A percentile compares a stretch with the other conserved stretches of the same genome.
Evolutionary conservation across 2,888 invertebrate genomes (phyloP).

Genomic region (Drosophila pullipes): DNA sequence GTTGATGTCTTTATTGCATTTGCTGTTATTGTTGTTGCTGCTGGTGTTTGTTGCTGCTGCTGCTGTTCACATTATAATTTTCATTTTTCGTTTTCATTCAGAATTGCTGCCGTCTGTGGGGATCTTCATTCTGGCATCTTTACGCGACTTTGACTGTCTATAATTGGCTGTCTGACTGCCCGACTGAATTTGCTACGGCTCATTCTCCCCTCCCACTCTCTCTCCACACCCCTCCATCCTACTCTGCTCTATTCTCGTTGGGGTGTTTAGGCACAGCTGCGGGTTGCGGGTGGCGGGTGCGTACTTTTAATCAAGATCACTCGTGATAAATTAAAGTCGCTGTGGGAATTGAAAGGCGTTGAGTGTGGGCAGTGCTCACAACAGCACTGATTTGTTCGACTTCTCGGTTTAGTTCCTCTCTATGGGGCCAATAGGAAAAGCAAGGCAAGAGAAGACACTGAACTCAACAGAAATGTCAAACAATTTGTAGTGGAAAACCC

Average conservation of each 20-base stretch:
- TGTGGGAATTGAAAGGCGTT: constrained; percentile 55
- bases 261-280: constrained; percentile 7
- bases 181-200: constrained; percentile 50
- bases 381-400: constrained; percentile 11
- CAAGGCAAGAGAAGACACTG: background rate
- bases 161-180: constrained; percentile 72
- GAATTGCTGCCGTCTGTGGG: constrained; percentile 46
- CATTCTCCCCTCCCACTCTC: background rate
- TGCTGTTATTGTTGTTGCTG: constrained; percentile 44
- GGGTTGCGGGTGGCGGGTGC: constrained; percentile 28
- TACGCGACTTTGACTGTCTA: constrained; percentile 75
- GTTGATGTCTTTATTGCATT: constrained; percentile 80
- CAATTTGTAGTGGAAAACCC: constrained; percentile 7
- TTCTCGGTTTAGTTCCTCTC: background rate
- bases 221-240: background rate
- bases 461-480: background rate
- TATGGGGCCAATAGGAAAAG: background rate
- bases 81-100: constrained; percentile 68
- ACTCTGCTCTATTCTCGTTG: background rate
- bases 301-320: constrained; percentile 73
- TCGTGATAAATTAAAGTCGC: constrained; percentile 64
- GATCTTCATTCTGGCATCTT: constrained; percentile 72
- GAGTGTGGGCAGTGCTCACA: constrained; percentile 36
- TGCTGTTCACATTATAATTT: constrained; percentile 71
- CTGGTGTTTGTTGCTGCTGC: constrained; percentile 21